Base-by-base conservation (phyloP, 2,797 vertebrate species). In the Poecilia gillii region DNA sequence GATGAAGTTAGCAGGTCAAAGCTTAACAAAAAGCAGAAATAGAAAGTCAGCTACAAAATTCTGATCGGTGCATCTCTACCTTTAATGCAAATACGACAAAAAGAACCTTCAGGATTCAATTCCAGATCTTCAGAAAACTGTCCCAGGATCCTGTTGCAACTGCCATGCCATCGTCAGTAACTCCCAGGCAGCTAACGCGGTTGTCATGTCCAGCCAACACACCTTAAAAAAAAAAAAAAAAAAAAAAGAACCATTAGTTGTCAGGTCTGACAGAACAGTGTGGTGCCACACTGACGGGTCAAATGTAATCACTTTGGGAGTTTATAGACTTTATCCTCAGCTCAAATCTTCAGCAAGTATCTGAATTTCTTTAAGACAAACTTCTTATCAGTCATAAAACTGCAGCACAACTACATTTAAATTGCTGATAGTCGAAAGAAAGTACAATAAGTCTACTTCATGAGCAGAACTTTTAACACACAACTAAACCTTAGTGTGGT, bases 61-160 rank as follows among this genome's bases (percentile, higher is more conserved):
- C 25, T 45, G 43, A 72, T 28, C 3, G n/a, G n/a, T 72, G 68
- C 41, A 45, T 45, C 68, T 45, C 68, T 71, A 71, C 68, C 68
- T 72, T 28, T 72, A 72, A 72, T 72, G 68, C 73, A 74, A 55
- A 18, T 57, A 59, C 73, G 14, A 78, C 77, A 47, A 76, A 82
- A 72, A 73, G n/a, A 89, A 97, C 97, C 96, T 96, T 96, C 95
- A 95, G 95, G 91, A 84, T 94, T 99, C 96, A 99, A 97, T 99
- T 99, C 99, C 99, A 99, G 96, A 99, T 99, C 97, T 99, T 99
- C 95, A 99, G 98, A 96, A 99, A 99, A 96, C 98, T 99, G 95
- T 99, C 98, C 98, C 98, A 99, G 86, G 99, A 99, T 92, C 99
- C 99, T 80, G 98, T 99, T 85, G 99, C 99, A 93, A 99, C 98